A percentile compares a stretch with the other conserved stretches of the same genome.
These are phyloP conservation scores for Euschistus heros DNA, from an alignment of 1,140 invertebrate species.

Conservation along the genomic window DNA sequence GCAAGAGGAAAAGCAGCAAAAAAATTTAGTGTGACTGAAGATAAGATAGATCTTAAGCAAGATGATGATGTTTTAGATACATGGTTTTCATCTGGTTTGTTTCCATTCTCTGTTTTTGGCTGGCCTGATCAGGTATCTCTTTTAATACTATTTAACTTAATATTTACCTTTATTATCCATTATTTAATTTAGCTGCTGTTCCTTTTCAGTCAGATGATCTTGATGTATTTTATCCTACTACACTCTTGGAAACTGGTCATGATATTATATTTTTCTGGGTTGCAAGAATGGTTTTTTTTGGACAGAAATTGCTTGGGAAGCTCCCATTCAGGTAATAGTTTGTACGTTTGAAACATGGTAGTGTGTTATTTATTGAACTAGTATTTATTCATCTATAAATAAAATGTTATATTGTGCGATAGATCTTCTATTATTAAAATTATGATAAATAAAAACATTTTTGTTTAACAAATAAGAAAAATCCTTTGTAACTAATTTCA, in stretches of 20 bases:
- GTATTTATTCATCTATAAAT: too few species aligned
- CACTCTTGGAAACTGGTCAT: constrained; percentile 91
- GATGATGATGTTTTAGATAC: constrained; percentile 98
- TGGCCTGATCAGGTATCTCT: constrained; percentile 75
- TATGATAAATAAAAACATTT: too few species aligned
- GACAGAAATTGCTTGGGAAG: constrained; percentile 77
- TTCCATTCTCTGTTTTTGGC: constrained; percentile 94
- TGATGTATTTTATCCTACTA: constrained; percentile 84
- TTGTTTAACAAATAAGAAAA: background rate
- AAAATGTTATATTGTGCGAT: too few species aligned
- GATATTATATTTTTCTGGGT: constrained; percentile 99
- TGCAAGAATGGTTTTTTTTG: constrained; percentile 96
- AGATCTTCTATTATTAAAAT: too few species aligned
- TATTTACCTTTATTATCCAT: constrained; percentile 11
- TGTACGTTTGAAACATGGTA: constrained; percentile 22
- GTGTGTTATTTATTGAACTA: too few species aligned
- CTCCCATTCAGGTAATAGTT: constrained; percentile 74
- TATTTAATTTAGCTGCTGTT: constrained; percentile 23
- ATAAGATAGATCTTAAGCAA: constrained; percentile 60
- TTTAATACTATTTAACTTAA: background rate
- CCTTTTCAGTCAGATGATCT: constrained; percentile 44
- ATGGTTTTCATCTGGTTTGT: constrained; percentile 96
- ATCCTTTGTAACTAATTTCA: too few species aligned
- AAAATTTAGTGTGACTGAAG: constrained; percentile 59
- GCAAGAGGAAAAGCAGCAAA: constrained; percentile 71